Evolutionary conservation across 1,140 invertebrate genomes (phyloP).

Genomic region (Drosophila dunni): DNA sequence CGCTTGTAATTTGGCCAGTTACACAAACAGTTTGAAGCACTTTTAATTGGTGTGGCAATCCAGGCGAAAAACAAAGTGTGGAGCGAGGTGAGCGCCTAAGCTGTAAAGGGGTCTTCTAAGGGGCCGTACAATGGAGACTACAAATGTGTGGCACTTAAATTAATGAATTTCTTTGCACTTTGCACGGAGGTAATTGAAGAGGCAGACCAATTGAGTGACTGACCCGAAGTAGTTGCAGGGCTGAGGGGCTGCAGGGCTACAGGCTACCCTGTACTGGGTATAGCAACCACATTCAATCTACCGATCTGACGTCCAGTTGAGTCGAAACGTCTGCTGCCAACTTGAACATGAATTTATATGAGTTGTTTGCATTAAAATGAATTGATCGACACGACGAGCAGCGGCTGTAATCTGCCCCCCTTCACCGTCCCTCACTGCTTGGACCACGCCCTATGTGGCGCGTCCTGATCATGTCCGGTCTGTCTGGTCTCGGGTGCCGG

Average conservation of each 20-base stretch:
- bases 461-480: background rate
- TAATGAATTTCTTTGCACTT: constrained; percentile 83
- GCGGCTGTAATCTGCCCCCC: background rate
- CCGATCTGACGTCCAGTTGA: constrained; percentile 29
- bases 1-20: constrained; percentile 35
- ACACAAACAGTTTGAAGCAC: background rate
- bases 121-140: constrained; percentile 68
- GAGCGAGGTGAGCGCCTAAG: too few species aligned
- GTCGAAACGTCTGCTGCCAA: constrained; percentile 47
- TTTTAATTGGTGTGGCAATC: constrained; percentile 9
- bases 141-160: constrained; percentile 82
- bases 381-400: constrained; percentile 79
- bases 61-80: background rate
- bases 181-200: constrained; percentile 53
- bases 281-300: constrained; percentile 21
- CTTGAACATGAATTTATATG: constrained; percentile 80
- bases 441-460: background rate
- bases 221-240: constrained; percentile 15
- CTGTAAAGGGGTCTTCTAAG: background rate
- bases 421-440: background rate
- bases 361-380: constrained; percentile 82
- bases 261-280: background rate
- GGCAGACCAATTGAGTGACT: constrained; percentile 37
- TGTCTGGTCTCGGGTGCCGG: constrained; percentile 28
- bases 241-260: too few species aligned